Percentiles rank a stretch among this genome's conserved stretches.
phyloP scores from a whole-genome alignment of 2,888 invertebrate species.

The Lamellibrachia satsuma region DNA sequence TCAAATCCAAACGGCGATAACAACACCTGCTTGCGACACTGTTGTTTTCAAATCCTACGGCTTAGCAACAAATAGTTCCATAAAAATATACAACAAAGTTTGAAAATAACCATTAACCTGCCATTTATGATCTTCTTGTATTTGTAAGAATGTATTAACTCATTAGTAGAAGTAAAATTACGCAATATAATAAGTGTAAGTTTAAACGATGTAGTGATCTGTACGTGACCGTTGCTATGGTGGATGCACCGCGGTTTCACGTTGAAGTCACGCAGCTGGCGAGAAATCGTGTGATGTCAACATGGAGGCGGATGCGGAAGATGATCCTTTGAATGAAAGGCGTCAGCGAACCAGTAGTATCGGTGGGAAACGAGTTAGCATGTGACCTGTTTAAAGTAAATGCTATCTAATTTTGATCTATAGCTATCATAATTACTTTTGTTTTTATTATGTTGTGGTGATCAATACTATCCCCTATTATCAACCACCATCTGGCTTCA shows the following conservation, averaged over 20 bases:
- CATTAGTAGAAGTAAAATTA: neutral
- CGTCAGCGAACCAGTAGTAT: neutral
- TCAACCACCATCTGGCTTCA: neutral
- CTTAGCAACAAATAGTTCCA: conserved; percentile 36
- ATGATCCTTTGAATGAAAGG: conserved; percentile 9
- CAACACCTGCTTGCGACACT: neutral
- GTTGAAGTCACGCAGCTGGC: conserved; percentile 1
- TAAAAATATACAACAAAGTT: neutral
- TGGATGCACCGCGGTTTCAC: neutral
- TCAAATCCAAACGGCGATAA: neutral
- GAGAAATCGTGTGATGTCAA: conserved; percentile 17
- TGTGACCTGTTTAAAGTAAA: neutral
- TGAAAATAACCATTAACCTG: neutral
- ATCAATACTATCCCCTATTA: neutral
- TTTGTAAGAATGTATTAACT: neutral
- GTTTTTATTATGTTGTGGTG: neutral
- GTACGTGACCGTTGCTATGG: neutral
- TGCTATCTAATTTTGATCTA: neutral
- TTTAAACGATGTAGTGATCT: neutral
- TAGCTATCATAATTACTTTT: neutral
- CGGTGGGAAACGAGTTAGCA: neutral
- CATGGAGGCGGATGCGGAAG: neutral
- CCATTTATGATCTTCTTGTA: neutral
- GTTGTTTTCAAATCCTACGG: conserved; percentile 29
- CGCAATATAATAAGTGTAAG: neutral